Base-by-base conservation (phyloP, 2,888 invertebrate species). In the Heteromyza rotundicornis region DNA sequence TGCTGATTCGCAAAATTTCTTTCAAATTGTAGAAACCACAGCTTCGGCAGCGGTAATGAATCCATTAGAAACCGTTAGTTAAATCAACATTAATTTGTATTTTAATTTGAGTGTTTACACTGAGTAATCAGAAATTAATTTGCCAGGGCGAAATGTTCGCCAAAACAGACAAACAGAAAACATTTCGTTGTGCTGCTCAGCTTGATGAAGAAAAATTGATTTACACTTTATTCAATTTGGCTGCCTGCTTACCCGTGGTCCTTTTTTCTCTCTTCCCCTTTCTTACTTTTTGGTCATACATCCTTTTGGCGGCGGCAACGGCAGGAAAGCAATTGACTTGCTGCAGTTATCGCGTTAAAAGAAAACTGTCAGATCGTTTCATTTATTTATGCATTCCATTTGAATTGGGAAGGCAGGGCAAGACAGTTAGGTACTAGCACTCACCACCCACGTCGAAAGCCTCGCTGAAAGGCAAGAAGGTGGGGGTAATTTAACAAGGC, bases 331-430 rank as follows among this genome's bases (percentile, higher is more conserved):
- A 24, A 24, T 22, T n/a, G 16, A 23, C 5, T 22, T 23, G 40
- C 36, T 22, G 35, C 53, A 27, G 49, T 50, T 50, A 55, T 59
- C 40, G 27, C 27, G 17, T 62, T 44, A 59, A 62, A 55, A 20
- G 36, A 50, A 24, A 44, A 52, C 52, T 24, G 54, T 40, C 53
- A 52, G 57, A 49, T 49, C 49, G 35, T 56, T 56, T 52, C 56
- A 56, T 64, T 59, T 56, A 61, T 61, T 60, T 61, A 59, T 61
- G 55, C 58, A 61, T 61, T 61, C 36, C 58, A 61, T 59, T 61
- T 47, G 44, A 58, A 60, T 59, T 23, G 24, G 49, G 19, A 16
- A 53, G 27, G n/a, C n/a, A 24, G 12, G 10, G 52, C 40, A 40
- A 40, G n/a, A n/a, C 40, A n/a, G n/a, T n/a, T n/a, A n/a, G n/a